Evolutionary conservation across 1,140 invertebrate species (phyloP).

Genomic region (Bombus breviceps): DNA sequence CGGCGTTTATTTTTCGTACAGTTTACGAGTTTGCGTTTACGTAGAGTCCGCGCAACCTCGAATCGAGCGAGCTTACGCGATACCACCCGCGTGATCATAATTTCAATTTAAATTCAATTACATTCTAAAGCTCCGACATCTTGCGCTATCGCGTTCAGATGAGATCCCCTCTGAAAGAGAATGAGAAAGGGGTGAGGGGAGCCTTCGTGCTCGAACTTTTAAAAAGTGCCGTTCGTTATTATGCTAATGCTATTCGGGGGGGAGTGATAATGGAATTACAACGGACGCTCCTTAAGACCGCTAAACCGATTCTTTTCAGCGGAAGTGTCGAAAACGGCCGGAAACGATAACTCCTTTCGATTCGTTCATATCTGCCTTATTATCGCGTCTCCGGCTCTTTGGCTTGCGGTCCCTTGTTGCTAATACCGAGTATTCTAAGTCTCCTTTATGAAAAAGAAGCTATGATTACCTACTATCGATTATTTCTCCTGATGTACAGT

Average conservation of each 20-base stretch:
- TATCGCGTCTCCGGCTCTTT: conserved; percentile 40
- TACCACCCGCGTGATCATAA: not conserved
- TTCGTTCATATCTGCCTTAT: conserved; percentile 37
- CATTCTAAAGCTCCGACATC: conserved; percentile 35
- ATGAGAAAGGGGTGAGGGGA: not conserved
- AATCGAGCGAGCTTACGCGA: not conserved
- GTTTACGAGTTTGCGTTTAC: not conserved
- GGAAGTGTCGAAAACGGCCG: conserved; percentile 44
- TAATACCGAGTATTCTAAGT: not conserved
- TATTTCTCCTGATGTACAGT: too few relatives aligned
- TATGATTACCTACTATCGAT: too few relatives aligned
- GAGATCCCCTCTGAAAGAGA: conserved; percentile 9
- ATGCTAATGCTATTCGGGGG: conserved; percentile 72
- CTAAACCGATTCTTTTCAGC: conserved; percentile 55
- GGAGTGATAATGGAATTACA: conserved; percentile 73
- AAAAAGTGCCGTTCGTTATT: conserved; percentile 68
- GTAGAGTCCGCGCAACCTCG: not conserved
- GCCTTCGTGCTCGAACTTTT: conserved; percentile 29
- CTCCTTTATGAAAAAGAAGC: too few relatives aligned
- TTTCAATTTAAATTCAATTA: conserved; percentile 56
- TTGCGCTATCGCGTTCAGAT: conserved; percentile 25
- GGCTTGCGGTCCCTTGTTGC: not conserved
- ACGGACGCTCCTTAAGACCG: conserved; percentile 61
- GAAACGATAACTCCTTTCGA: conserved; percentile 59
- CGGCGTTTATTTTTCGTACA: not conserved